Base-by-base conservation (phyloP, 2,113 vertebrate genomes). In the Coreoperca whiteheadi region DNA sequence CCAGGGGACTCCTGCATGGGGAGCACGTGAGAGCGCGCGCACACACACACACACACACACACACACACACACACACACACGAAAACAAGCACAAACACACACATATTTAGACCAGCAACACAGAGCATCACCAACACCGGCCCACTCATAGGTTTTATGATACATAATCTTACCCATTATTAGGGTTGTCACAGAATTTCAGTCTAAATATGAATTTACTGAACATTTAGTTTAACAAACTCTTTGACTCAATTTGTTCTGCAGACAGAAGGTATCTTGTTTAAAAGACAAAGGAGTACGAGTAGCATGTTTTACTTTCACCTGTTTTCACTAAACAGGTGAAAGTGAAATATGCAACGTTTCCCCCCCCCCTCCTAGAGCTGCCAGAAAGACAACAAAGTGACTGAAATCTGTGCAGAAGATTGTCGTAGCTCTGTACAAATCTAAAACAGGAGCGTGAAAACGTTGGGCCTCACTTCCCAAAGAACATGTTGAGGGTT, bases 1-100 rank as follows among this genome's bases (percentile, higher is more conserved):
- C 98, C 91, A 99, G 91, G 0, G 98, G 98, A 85, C 98, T 99
- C 96, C 98, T 99, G 75, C 16, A 53, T 28, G 25, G 25, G 53
- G 28, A 69, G 93, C 70, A 91, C 34, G n/a, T 72, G 86, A 46
- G 34, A 81, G 91, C 7, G 50, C 12, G 60, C 71, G 30, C 12
- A 20, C n/a, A 60, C 21, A 23, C 43, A 71, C 15, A 54, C 34
- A 46, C 48, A 21, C 18, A 8, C 21, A 2, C 11, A 8, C 21
- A 65, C 20, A 53, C 67, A 8, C 4, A 21, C 57, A 46, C 41
- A 39, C 61, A 34, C 1, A 2, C 68, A 90, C 20, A 76, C 85
- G 0, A 65, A 8, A 32, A 82, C 65, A 89, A 16, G 68, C 30
- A 61, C 64, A 73, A 53, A 77, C 32, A 34, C 32, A 2, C 65